Evolutionary conservation across 2,888 invertebrate species (phyloP).

Genomic region (Priocnemis perturbator): DNA sequence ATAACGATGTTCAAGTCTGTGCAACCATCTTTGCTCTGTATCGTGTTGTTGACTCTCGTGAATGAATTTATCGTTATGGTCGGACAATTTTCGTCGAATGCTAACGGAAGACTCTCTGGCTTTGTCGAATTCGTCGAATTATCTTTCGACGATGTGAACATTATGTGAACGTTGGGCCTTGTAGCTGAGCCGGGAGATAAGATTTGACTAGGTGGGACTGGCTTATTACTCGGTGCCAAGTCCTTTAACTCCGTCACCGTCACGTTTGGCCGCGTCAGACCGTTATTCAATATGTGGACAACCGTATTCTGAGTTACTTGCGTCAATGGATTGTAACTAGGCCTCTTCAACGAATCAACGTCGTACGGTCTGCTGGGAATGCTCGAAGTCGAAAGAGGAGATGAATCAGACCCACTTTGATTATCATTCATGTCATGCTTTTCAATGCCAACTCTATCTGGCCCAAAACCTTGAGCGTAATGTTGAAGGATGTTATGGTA

Average conservation of each 20-base stretch:
- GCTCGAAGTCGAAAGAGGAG: not conserved
- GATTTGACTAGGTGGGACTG: not conserved
- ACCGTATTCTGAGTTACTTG: conserved; percentile 68
- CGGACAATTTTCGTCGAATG: conserved; percentile 62
- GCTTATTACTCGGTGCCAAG: not conserved
- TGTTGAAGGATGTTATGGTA: not conserved
- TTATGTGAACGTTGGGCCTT: conserved; percentile 67
- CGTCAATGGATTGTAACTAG: conserved; percentile 48
- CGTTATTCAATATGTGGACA: conserved; percentile 66
- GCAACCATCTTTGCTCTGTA: conserved; percentile 81
- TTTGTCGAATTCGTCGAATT: conserved; percentile 37
- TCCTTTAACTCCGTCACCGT: conserved; percentile 49
- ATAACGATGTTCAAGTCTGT: conserved; percentile 84
- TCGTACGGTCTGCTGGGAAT: not conserved
- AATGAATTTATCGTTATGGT: conserved; percentile 72
- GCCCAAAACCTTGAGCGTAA: not conserved
- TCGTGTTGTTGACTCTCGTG: conserved; percentile 70
- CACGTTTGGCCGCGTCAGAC: conserved; percentile 57
- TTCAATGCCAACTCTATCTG: not conserved
- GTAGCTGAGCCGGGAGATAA: conserved; percentile 15
- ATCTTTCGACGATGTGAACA: conserved; percentile 62
- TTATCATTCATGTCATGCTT: not conserved
- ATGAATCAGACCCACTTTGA: too few relatives aligned
- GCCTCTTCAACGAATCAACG: not conserved
- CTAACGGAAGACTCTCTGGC: conserved; percentile 14